Evolutionary conservation across 2,797 vertebrate genomes (phyloP).

Genomic region (Scolopax rusticola): DNA sequence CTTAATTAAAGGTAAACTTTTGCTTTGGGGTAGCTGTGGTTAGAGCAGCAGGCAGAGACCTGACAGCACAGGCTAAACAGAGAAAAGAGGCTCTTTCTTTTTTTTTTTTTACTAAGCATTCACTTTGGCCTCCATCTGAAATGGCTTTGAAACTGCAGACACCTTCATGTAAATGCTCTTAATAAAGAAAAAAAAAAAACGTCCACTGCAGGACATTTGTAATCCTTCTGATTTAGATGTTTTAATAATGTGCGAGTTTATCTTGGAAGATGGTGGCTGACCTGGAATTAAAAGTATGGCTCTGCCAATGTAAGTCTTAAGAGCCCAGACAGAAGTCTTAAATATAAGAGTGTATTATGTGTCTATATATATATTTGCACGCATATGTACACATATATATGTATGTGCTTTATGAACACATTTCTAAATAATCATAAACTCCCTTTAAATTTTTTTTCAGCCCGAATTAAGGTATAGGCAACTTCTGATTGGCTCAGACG

Average conservation of each 20-base stretch:
- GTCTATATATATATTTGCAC: not conserved
- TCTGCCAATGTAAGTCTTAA: constrained; percentile 8
- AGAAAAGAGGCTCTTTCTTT: not conserved
- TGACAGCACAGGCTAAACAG: constrained; percentile 10
- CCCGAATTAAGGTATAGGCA: not conserved
- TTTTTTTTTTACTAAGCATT: not conserved
- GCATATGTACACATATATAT: not conserved
- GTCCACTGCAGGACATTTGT: not conserved
- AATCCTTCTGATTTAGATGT: constrained; percentile 67
- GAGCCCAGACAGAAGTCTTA: constrained; percentile 30
- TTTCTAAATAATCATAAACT: constrained; percentile 37
- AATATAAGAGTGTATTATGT: constrained; percentile 8
- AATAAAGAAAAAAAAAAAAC: constrained; percentile 29
- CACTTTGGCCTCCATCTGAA: constrained; percentile 24
- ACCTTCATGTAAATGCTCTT: constrained; percentile 61
- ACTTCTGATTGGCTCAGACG: not conserved
- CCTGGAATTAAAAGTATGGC: constrained; percentile 50
- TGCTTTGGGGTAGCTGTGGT: constrained; percentile 32
- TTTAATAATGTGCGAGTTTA: constrained; percentile 67
- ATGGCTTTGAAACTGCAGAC: constrained; percentile 53
- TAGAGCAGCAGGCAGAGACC: constrained; percentile 27
- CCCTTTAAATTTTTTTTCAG: constrained; percentile 24
- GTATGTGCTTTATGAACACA: not conserved
- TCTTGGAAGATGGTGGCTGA: constrained; percentile 61
- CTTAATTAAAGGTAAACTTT: constrained; percentile 59